These are phyloP conservation scores for Sapajus apella DNA, from an alignment of 2,113 vertebrate species.

Conservation along the genomic window DNA sequence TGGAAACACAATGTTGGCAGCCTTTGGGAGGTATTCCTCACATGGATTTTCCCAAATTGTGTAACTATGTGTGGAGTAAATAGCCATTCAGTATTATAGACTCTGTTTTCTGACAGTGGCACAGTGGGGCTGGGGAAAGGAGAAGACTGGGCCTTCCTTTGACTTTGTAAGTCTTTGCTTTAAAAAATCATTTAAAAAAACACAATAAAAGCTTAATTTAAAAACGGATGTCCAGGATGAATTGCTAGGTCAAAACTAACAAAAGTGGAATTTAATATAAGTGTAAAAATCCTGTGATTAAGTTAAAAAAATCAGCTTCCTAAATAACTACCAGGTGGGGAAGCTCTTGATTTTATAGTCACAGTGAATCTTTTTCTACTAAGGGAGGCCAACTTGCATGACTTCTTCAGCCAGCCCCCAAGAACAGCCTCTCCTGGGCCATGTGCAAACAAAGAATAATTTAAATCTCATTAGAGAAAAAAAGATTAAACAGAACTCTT, in stretches of 20 bases:
- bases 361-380: slow-evolving; percentile 53
- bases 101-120: background rate
- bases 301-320: slow-evolving; percentile 63
- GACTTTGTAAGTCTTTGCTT: slow-evolving; percentile 12
- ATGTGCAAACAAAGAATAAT: slow-evolving; percentile 73
- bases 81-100: background rate
- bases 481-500: slow-evolving; percentile 72
- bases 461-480: slow-evolving; percentile 65
- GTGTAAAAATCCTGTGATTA: slow-evolving; percentile 63
- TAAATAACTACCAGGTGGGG: slow-evolving; percentile 72
- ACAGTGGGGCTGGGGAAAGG: background rate
- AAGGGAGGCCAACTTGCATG: background rate
- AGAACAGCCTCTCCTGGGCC: slow-evolving; percentile 38
- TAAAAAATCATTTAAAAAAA: slow-evolving; percentile 15
- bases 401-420: background rate
- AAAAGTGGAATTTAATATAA: slow-evolving; percentile 71
- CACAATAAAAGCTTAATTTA: slow-evolving; percentile 57
- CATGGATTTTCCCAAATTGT: background rate
- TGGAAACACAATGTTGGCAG: background rate
- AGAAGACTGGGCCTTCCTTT: background rate
- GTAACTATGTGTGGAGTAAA: background rate
- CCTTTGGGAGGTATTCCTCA: background rate
- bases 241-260: slow-evolving; percentile 65
- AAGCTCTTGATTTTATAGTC: slow-evolving; percentile 35
- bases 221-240: slow-evolving; percentile 56